Base-by-base conservation (phyloP, 2,113 vertebrate genomes). In the Arenaria interpres region DNA sequence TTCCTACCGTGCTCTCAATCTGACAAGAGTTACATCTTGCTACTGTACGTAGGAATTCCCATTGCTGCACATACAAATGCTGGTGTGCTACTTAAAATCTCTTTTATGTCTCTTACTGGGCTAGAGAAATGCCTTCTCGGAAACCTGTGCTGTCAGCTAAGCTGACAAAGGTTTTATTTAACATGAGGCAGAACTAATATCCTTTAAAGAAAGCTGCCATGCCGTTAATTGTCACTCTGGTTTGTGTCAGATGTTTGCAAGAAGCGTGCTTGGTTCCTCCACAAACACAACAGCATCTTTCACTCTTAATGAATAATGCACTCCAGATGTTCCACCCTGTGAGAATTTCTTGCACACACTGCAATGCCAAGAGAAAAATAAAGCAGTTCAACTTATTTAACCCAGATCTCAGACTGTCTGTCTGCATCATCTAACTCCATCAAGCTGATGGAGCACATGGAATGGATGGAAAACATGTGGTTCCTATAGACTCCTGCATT, bases 401-500 rank as follows among this genome's bases (percentile, higher is more conserved):
- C 97, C 96, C 96, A 97, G 95, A 95, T 97, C 89, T 92, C 94
- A 97, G 97, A 96, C 97, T 97, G 95, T 91, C 94, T 96, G 96
- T 95, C 95, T 97, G 91, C 89, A 90, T 97, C 93, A 94, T 95
- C 85, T 96, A 96, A 95, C 95, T 96, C 94, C 89, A 89, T 97
- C 93, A 97, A 94, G 94, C 90, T 95, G 87, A 90, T 90, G 91
- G 74, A 95, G 94, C 87, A 89, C 92, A 81, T 82, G 85, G 87
- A 78, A 91, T 74, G 79, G 95, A 75, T 95, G 77, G 91, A 97
- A 96, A 96, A 93, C 93, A 96, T 95, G 92, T 97, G 93, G 89
- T 93, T 96, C 87, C 54, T 81, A 82, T 93, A 88, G 87, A 93
- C 67, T 84, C 20, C 75, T 51, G 68, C 77, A 87, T 97, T 97